Evolutionary conservation across 2,797 vertebrate species (phyloP).

Genomic region (Xiphophorus birchmanni): DNA sequence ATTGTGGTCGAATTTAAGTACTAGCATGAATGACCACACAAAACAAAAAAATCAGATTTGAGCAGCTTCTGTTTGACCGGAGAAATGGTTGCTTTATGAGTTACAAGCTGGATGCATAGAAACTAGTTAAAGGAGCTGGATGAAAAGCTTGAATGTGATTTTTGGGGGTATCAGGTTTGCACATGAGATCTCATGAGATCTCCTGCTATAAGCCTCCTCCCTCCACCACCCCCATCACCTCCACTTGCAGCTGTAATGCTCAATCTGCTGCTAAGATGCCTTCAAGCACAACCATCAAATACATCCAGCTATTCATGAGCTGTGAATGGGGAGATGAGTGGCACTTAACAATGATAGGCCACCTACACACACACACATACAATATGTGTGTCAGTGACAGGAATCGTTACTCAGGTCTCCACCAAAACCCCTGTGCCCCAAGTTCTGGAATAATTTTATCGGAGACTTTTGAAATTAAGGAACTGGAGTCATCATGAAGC

Average conservation of each 20-base stretch:
- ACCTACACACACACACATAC: slow-evolving; percentile 36
- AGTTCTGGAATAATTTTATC: slow-evolving; percentile 40
- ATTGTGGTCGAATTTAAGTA: too few species aligned
- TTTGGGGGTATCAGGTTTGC: slow-evolving; percentile 7
- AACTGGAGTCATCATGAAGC: slow-evolving; percentile 44
- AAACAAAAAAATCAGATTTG: too few species aligned
- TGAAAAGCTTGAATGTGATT: not conserved
- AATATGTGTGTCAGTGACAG: slow-evolving; percentile 10
- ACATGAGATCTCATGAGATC: slow-evolving; percentile 23
- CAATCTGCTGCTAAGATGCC: slow-evolving; percentile 17
- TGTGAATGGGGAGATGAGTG: slow-evolving; percentile 47
- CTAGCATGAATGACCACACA: too few species aligned
- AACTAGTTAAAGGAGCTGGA: not conserved
- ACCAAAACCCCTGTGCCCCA: not conserved
- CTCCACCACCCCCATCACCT: not conserved
- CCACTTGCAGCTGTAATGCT: slow-evolving; percentile 29
- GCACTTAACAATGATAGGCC: slow-evolving; percentile 54
- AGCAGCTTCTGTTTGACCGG: too few species aligned
- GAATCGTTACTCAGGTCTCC: slow-evolving; percentile 10
- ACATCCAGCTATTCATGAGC: slow-evolving; percentile 49
- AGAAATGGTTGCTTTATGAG: not conserved
- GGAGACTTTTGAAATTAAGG: slow-evolving; percentile 57
- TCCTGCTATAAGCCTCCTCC: slow-evolving; percentile 18
- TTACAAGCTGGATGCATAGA: not conserved
- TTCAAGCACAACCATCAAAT: slow-evolving; percentile 27